These are phyloP conservation scores for Deroplatys truncata DNA, from an alignment of 2,888 invertebrate genomes.

Conservation along the genomic window DNA sequence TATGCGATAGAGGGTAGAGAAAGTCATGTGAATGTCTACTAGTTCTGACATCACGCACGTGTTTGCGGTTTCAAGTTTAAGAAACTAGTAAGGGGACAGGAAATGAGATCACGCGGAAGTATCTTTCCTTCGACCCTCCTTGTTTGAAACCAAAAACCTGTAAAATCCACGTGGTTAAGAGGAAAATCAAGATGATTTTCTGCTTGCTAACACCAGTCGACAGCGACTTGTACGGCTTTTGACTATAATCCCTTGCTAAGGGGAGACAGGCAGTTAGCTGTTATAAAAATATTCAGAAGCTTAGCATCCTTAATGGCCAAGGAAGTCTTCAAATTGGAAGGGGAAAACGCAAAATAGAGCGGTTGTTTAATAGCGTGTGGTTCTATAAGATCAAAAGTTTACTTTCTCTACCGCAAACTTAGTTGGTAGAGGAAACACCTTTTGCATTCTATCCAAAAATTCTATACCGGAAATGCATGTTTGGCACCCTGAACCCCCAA, in stretches of 20 bases:
- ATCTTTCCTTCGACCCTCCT: background rate
- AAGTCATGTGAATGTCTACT: too few relatives aligned
- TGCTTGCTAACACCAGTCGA: background rate
- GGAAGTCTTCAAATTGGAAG: background rate
- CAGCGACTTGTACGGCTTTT: background rate
- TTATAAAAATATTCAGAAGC: background rate
- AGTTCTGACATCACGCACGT: background rate
- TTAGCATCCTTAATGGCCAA: background rate
- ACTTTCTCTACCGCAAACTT: too few relatives aligned
- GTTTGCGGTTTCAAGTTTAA: background rate
- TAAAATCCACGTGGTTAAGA: background rate
- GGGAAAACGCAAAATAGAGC: too few relatives aligned
- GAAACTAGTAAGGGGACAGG: background rate
- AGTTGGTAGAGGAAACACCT: too few relatives aligned
- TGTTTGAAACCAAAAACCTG: background rate
- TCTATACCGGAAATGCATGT: too few relatives aligned
- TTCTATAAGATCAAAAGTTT: too few relatives aligned
- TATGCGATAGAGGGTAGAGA: too few relatives aligned
- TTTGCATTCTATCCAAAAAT: too few relatives aligned
- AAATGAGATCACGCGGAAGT: background rate
- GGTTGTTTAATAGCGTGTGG: too few relatives aligned
- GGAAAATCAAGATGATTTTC: background rate
- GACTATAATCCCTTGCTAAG: background rate
- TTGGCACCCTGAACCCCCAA: too few relatives aligned
- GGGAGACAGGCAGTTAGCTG: background rate